Percentiles rank a stretch among this genome's conserved stretches.
Evolutionary conservation across 2,888 invertebrate species (phyloP).

Genomic region (Dysmachus trigonus): DNA sequence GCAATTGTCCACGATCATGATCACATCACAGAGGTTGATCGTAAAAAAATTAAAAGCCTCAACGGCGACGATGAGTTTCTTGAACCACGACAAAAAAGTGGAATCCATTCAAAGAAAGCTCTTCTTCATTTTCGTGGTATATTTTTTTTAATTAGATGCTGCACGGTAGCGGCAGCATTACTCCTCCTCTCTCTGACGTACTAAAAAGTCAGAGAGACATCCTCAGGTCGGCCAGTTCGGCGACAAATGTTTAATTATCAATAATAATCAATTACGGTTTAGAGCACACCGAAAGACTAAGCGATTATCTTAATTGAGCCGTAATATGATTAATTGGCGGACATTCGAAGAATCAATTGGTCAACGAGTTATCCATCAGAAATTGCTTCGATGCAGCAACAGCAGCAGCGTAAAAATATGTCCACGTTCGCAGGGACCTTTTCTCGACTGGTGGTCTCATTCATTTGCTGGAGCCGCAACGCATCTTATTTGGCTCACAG

Average conservation of each 20-base stretch:
- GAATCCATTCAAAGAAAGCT: background rate
- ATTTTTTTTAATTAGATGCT: background rate
- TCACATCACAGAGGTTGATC: background rate
- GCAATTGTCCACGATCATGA: background rate
- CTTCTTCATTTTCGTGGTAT: background rate
- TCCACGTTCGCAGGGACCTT: background rate
- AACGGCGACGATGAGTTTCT: background rate
- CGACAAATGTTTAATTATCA: constrained; percentile 33
- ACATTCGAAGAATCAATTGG: constrained; percentile 12
- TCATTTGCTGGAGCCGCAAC: background rate
- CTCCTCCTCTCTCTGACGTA: background rate
- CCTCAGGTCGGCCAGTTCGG: background rate
- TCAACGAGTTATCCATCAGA: constrained; percentile 18
- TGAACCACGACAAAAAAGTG: background rate
- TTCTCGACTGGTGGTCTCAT: constrained; percentile 27
- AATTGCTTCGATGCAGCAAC: background rate
- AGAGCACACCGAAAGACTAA: background rate
- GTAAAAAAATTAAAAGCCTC: background rate
- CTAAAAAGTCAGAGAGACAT: background rate
- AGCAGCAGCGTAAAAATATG: background rate
- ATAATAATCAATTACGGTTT: constrained; percentile 30
- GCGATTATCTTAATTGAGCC: constrained; percentile 23
- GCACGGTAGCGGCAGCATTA: background rate
- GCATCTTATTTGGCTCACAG: background rate
- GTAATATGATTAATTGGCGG: constrained; percentile 28